Evolutionary conservation across 2,797 vertebrate species (phyloP).

Genomic region (Tamandua tetradactyla): DNA sequence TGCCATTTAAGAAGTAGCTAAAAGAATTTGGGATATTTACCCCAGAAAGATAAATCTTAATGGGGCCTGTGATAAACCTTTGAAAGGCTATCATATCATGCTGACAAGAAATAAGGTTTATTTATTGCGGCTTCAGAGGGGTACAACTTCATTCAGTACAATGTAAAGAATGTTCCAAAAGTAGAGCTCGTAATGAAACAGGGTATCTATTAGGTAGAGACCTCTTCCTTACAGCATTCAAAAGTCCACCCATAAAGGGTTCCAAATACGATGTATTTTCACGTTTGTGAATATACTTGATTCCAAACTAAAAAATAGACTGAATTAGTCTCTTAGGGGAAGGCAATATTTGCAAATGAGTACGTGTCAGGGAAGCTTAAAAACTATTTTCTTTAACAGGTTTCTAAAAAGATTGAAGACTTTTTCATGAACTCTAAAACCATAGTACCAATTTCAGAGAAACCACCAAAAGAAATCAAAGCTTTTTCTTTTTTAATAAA

Average conservation of each 20-base stretch:
- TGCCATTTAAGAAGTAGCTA: neutral
- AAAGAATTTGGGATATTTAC: slow-evolving; percentile 28
- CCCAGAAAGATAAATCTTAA: slow-evolving; percentile 34
- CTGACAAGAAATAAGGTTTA: slow-evolving; percentile 52
- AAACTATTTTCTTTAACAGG: slow-evolving; percentile 24
- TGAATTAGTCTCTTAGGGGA: neutral
- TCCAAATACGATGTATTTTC: slow-evolving; percentile 38
- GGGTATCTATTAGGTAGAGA: neutral
- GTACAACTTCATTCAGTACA: slow-evolving; percentile 48
- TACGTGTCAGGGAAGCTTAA: slow-evolving; percentile 28
- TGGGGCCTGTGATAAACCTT: slow-evolving; percentile 1
- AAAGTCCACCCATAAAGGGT: slow-evolving; percentile 15
- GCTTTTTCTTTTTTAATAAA: slow-evolving; percentile 51
- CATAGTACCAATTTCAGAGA: slow-evolving; percentile 47
- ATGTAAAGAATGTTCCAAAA: slow-evolving; percentile 58
- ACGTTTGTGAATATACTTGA: slow-evolving; percentile 21
- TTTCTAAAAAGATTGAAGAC: slow-evolving; percentile 38
- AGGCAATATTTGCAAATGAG: slow-evolving; percentile 40
- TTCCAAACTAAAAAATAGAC: slow-evolving; percentile 34
- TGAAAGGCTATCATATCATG: neutral
- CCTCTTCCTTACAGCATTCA: neutral
- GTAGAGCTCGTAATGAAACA: slow-evolving; percentile 14
- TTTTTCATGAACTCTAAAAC: slow-evolving; percentile 55
- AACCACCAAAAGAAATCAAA: slow-evolving; percentile 46
- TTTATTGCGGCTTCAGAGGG: slow-evolving; percentile 40